Conservation (phyloP, 2,113 vertebrate genomes). For the Bostrychus sinensis region DNA sequence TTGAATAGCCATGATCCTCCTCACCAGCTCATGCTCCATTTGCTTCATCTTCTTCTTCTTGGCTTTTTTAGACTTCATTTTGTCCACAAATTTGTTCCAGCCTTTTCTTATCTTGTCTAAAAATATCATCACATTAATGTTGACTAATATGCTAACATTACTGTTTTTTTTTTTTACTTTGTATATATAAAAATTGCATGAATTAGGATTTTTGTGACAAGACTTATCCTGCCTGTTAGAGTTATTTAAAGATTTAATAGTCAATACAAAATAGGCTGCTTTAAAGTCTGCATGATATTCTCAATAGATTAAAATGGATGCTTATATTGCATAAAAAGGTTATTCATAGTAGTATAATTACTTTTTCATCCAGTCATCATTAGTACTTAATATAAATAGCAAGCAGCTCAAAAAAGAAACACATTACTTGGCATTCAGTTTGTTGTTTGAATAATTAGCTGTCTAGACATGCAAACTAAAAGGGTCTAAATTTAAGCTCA, state of each 20-base stretch:
- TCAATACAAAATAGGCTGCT: constrained; percentile 1
- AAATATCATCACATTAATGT: neutral
- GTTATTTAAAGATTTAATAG: neutral
- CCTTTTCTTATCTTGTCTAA: constrained; percentile 69
- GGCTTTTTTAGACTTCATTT: constrained; percentile 65
- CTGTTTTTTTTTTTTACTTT: neutral
- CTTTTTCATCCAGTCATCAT: constrained; percentile 20
- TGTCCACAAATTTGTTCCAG: constrained; percentile 67
- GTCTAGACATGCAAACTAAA: constrained; percentile 27
- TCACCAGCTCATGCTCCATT: constrained; percentile 42
- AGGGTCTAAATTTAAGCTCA: constrained; percentile 28
- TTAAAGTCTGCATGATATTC: neutral
- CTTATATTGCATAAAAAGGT: constrained; percentile 13
- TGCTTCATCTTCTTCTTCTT: constrained; percentile 69
- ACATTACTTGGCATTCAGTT: constrained; percentile 30
- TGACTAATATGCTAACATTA: too few relatives aligned
- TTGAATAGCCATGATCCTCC: constrained; percentile 19
- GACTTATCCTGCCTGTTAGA: constrained; percentile 7
- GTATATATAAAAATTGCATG: neutral
- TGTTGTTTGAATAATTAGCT: constrained; percentile 29
- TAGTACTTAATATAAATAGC: constrained; percentile 11
- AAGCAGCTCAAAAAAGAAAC: neutral
- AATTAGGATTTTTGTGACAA: neutral
- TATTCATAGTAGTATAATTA: constrained; percentile 29
- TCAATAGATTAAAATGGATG: constrained; percentile 4